Percentiles rank a stretch among this genome's conserved stretches.
phyloP scores from a whole-genome alignment of 2,113 vertebrate species.

The Aptenodytes patagonicus region DNA sequence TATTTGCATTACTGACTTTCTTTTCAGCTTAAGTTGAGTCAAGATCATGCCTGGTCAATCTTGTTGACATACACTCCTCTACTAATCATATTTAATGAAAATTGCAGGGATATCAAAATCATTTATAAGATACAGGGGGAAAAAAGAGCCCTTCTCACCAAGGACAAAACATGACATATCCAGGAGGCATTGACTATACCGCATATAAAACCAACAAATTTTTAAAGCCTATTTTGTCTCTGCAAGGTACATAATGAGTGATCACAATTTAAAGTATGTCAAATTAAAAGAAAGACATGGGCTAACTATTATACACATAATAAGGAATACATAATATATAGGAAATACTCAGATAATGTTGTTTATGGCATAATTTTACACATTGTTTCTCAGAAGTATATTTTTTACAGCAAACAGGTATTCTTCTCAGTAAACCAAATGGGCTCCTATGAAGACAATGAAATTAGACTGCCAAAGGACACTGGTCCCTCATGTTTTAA shows the following conservation, averaged over 20 bases:
- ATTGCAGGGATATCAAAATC: background rate
- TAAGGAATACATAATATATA: background rate
- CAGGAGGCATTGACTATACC: background rate
- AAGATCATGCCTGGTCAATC: constrained; percentile 11
- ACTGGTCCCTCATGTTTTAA: background rate
- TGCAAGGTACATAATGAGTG: background rate
- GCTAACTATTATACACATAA: background rate
- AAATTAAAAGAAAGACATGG: background rate
- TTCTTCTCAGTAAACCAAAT: background rate
- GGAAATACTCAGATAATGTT: background rate
- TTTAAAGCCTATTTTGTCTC: background rate
- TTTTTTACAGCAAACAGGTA: background rate
- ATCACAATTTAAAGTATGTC: background rate
- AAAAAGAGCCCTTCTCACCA: background rate
- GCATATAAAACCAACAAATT: background rate
- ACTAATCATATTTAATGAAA: constrained; percentile 24
- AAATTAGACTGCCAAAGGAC: background rate
- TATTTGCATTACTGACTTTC: background rate
- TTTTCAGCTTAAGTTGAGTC: background rate
- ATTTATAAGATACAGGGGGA: background rate
- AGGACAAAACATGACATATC: background rate
- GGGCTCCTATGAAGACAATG: background rate
- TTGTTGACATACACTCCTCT: background rate
- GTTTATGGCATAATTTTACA: background rate
- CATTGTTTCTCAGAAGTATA: background rate